Conservation (phyloP, 2,113 vertebrate species). For the Rhodinocichla rosea region DNA sequence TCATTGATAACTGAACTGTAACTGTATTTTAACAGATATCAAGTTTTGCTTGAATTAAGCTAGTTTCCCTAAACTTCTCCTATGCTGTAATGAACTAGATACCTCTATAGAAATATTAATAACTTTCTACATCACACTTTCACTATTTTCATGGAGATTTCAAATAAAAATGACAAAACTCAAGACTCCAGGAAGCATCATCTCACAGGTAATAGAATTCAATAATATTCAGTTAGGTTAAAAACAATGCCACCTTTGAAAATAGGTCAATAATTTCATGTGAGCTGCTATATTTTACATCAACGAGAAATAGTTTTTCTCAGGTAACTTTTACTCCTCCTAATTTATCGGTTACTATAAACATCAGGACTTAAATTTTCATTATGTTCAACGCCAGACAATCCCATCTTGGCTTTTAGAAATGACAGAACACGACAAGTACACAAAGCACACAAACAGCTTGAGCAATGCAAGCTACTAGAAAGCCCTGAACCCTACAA, state of each 20-base stretch:
- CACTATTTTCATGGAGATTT: background rate
- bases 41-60: background rate
- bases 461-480: background rate
- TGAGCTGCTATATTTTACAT: background rate
- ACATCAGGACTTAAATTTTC: background rate
- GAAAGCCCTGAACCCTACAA: accelerated
- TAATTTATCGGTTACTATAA: background rate
- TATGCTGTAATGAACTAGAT: background rate
- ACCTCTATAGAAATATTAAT: background rate
- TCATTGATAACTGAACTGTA: background rate
- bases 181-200: background rate
- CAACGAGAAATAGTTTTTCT: background rate
- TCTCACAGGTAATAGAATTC: background rate
- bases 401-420: background rate
- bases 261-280: background rate
- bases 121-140: background rate
- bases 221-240: background rate
- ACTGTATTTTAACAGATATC: background rate
- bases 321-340: background rate
- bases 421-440: background rate
- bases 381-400: background rate
- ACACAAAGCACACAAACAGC: background rate
- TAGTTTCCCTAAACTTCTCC: background rate
- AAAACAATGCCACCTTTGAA: background rate
- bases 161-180: background rate